A percentile compares a stretch with the other conserved stretches of the same genome.
Conservation (phyloP, 2,113 vertebrate genomes). For the Phaethon lepturus region DNA sequence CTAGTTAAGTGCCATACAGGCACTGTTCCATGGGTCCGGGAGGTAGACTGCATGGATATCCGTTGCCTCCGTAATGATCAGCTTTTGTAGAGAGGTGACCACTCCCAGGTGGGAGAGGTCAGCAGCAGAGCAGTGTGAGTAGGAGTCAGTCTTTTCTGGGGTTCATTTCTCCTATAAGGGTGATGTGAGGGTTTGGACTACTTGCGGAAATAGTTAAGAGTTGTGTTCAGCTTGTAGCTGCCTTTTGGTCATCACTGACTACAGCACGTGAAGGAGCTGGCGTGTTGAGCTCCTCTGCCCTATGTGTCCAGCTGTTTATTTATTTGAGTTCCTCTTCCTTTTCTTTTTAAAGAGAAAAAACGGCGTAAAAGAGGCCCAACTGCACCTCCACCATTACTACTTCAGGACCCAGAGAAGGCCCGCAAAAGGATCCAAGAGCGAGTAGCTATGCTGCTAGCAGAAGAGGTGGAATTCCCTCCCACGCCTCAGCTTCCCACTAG, state of each 20-base stretch:
- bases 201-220: background rate
- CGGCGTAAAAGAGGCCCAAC: conserved; percentile 65
- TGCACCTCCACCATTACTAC: conserved; percentile 80
- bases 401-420: conserved; percentile 79
- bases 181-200: background rate
- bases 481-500: conserved; percentile 82
- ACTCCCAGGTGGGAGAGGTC: no score
- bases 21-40: background rate
- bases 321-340: background rate
- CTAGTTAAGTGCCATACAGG: background rate
- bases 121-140: background rate
- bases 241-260: background rate
- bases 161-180: background rate
- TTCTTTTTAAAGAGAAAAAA: conserved; percentile 76
- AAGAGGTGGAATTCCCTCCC: conserved; percentile 70
- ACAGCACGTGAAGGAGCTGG: background rate
- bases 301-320: background rate
- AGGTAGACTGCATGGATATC: background rate
- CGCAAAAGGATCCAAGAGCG: conserved; percentile 81
- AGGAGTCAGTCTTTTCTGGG: background rate
- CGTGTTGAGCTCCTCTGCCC: background rate
- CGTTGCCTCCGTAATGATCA: background rate
- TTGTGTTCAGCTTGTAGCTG: background rate
- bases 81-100: background rate
- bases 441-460: conserved; percentile 79